phyloP scores from a whole-genome alignment of 1,140 invertebrate genomes.

The Bacillus rossius region DNA sequence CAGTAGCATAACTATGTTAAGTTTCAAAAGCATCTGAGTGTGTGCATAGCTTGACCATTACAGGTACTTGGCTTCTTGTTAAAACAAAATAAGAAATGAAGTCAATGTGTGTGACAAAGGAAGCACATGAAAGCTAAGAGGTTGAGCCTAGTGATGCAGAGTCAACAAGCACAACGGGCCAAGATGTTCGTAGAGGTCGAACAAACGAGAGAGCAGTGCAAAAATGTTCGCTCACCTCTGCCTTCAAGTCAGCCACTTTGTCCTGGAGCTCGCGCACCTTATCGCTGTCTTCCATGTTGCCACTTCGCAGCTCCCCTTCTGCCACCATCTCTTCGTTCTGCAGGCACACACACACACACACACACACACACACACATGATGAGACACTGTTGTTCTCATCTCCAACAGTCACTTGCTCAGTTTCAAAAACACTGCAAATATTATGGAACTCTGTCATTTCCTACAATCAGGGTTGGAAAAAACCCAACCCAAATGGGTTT shows the following conservation, averaged over 20 bases:
- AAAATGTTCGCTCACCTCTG: slow-evolving; percentile 75
- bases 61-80: not conserved
- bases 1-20: not conserved
- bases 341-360: slow-evolving; percentile 27
- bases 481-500: too few species aligned
- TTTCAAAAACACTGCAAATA: too few species aligned
- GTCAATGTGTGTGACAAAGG: not conserved
- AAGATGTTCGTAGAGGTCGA: not conserved
- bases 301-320: slow-evolving; percentile 74
- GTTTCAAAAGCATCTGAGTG: not conserved
- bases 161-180: too few species aligned
- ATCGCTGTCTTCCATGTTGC: slow-evolving; percentile 72
- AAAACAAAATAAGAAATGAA: slow-evolving; percentile 9
- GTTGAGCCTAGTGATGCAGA: slow-evolving; percentile 1
- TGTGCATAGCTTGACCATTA: too few species aligned
- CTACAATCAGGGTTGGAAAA: too few species aligned
- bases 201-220: not conserved
- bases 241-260: slow-evolving; percentile 84
- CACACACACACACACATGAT: too few species aligned
- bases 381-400: too few species aligned
- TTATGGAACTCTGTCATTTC: too few species aligned
- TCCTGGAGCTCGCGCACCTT: slow-evolving; percentile 83
- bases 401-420: too few species aligned
- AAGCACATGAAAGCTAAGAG: slow-evolving; percentile 2
- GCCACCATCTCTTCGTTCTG: slow-evolving; percentile 90